Evolutionary conservation across 2,113 vertebrate species (phyloP).

Genomic region (Chunga burmeisteri): DNA sequence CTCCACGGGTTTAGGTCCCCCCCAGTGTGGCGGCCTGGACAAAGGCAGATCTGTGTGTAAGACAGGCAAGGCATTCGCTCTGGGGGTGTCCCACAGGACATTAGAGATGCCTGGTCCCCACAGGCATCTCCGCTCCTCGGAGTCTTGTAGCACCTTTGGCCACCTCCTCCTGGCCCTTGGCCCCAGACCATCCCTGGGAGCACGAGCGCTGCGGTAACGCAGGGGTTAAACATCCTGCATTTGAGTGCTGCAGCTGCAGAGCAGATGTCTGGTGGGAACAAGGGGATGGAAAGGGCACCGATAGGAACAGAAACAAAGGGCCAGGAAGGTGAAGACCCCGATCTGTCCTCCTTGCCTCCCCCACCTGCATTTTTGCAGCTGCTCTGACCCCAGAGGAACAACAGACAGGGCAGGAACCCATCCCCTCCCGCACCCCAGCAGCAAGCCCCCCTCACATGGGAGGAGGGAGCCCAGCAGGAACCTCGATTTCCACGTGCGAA

Average conservation of each 20-base stretch:
- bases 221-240: not conserved
- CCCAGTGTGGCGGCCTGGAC: rapidly evolving
- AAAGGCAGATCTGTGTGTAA: not conserved
- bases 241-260: slow-evolving; percentile 5
- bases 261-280: slow-evolving; percentile 21
- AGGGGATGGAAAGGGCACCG: not conserved
- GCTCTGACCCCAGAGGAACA: not conserved
- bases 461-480: not conserved
- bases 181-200: not conserved
- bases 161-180: not conserved
- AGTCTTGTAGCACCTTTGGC: not conserved
- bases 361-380: slow-evolving; percentile 7
- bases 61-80: not conserved
- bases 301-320: slow-evolving; percentile 32
- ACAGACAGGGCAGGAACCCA: not conserved
- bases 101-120: not conserved
- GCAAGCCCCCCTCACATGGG: not conserved
- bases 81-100: rapidly evolving
- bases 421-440: not conserved
- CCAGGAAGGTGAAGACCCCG: slow-evolving; percentile 12
- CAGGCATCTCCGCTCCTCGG: not conserved
- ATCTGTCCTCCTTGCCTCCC: not conserved
- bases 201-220: rapidly evolving
- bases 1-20: rapidly evolving
- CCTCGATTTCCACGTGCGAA: not conserved